These are phyloP conservation scores for Rhynchonycteris naso DNA, from an alignment of 2,797 vertebrate species.

Conservation along the genomic window DNA sequence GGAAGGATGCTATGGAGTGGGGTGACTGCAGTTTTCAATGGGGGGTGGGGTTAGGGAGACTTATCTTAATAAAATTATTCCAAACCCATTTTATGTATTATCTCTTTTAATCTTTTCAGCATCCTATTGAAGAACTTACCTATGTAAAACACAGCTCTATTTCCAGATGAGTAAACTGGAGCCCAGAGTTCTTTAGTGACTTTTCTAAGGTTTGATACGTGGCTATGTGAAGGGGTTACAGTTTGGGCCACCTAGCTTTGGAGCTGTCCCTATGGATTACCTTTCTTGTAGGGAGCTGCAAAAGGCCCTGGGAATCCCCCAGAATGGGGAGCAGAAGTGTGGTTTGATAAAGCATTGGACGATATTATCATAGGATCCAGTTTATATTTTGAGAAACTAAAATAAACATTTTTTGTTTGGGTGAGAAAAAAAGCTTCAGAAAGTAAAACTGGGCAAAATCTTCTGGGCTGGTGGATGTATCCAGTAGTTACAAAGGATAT, in stretches of 20 bases:
- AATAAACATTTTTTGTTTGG: not conserved
- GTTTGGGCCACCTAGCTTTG: not conserved
- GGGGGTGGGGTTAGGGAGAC: not conserved
- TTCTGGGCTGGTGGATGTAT: not conserved
- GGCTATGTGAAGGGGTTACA: not conserved
- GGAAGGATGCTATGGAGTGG: not conserved
- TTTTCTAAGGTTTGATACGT: not conserved
- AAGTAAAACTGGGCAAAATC: slow-evolving; percentile 19
- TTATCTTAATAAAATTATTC: not conserved
- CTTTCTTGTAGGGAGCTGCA: not conserved
- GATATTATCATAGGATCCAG: not conserved
- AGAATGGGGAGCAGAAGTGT: not conserved
- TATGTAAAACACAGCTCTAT: not conserved
- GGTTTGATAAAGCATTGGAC: not conserved
- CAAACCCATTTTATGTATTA: not conserved
- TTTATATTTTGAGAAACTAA: slow-evolving; percentile 32
- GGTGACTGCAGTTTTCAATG: not conserved
- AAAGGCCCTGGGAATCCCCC: not conserved
- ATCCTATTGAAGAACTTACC: not conserved
- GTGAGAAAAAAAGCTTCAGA: not conserved
- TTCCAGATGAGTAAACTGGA: not conserved
- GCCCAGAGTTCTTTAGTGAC: not conserved
- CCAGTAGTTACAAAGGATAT: not conserved
- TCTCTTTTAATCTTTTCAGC: not conserved
- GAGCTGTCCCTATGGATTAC: not conserved